Percentiles rank a stretch among this genome's conserved stretches.
Evolutionary conservation across 2,888 invertebrate species (phyloP).

Genomic region (Incurvaria masculella): DNA sequence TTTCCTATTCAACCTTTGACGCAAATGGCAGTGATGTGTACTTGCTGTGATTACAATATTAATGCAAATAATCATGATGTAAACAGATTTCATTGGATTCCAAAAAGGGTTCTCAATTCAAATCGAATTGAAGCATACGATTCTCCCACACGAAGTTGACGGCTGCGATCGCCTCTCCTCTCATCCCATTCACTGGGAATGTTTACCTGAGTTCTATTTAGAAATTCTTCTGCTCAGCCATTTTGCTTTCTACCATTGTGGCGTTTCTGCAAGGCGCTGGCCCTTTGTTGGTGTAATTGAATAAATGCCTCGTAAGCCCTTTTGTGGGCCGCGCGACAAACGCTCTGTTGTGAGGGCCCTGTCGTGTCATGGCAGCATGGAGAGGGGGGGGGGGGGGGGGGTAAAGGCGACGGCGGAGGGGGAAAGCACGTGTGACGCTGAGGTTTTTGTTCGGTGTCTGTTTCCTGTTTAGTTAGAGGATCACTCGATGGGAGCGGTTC

Average conservation of each 20-base stretch:
- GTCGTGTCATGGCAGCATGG: constrained; percentile 9
- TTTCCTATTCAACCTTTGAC: too few relatives aligned
- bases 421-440: too few relatives aligned
- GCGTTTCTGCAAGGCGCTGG: constrained; percentile 36
- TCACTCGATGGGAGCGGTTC: too few relatives aligned
- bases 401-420: constrained; percentile 22
- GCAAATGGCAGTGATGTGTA: too few relatives aligned
- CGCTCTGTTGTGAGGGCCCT: too few relatives aligned
- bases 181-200: constrained; percentile 31
- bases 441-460: too few relatives aligned
- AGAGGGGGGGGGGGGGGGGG: constrained; percentile 11
- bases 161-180: constrained; percentile 37
- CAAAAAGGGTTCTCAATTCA: too few relatives aligned
- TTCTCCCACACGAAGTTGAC: constrained; percentile 31
- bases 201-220: constrained; percentile 36
- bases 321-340: constrained; percentile 19
- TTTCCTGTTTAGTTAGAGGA: too few relatives aligned
- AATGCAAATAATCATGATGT: too few relatives aligned
- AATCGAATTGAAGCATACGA: too few relatives aligned
- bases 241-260: constrained; percentile 26
- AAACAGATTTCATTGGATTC: too few relatives aligned
- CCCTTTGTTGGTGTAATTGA: constrained; percentile 51
- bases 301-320: constrained; percentile 42
- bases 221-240: constrained; percentile 19
- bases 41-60: too few relatives aligned